Conservation (phyloP, 2,888 invertebrate genomes). For the Tipula lateralis region DNA sequence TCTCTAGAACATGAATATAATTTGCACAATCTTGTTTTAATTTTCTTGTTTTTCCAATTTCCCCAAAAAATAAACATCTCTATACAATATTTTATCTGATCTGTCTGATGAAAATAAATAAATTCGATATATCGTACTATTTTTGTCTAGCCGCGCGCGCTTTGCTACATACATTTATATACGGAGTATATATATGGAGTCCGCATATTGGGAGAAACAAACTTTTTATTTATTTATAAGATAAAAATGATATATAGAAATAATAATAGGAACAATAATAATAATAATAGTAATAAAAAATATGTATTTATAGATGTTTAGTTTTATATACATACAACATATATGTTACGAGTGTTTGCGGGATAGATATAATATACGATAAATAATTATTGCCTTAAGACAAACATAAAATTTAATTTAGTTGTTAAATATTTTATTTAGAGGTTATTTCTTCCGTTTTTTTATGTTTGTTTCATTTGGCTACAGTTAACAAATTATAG, state of each 20-base stretch:
- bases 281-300: conserved; percentile 11
- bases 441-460: not conserved
- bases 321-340: not conserved
- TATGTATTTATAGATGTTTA: not conserved
- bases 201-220: not conserved
- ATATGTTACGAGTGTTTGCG: not conserved
- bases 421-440: not conserved
- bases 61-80: not conserved
- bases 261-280: conserved; percentile 3
- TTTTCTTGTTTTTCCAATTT: not conserved
- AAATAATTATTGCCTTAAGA: not conserved
- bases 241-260: conserved; percentile 15
- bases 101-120: conserved; percentile 11
- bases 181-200: not conserved
- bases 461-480: not conserved
- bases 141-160: not conserved
- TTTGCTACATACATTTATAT: not conserved
- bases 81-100: not conserved
- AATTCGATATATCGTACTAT: not conserved
- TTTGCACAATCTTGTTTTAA: not conserved
- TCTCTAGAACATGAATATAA: not conserved
- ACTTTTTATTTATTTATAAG: not conserved
- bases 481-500: not conserved
- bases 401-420: not conserved
- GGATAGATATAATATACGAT: not conserved